Evolutionary conservation across 2,797 vertebrate species (phyloP), one percentile per base, ranked within the genome.

Genomic region (Cirrhinus mrigala): DNA sequence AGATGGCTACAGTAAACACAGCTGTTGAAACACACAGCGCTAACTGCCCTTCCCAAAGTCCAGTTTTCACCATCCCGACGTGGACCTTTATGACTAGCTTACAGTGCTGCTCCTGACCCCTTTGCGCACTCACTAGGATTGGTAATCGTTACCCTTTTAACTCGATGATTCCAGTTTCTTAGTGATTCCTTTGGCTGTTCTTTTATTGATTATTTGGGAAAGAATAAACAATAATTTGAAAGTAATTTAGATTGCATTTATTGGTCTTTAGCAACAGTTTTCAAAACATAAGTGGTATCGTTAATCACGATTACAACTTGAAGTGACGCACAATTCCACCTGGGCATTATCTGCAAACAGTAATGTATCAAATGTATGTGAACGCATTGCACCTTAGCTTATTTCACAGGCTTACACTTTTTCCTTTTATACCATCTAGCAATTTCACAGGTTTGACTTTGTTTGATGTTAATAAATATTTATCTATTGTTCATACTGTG

Each of bases 1-100:
- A 66, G 56, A 54, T 29, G 33, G 60, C 64, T 58, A 16, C 68
- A 48, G 62, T 81, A 86, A 86, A 81, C 70, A 68, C 84, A 86
- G 84, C 84, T 86, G 79, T 58, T 76, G 56, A 71, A 73, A 81
- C 78, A 60, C 66, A 76, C 44, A 80, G 52, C 15, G 2, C n/a
- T 71, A n/a, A 77, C 56, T 33, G 54, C 52, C 66, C 24, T 69
- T 71, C 77, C 58, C 76, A 50, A 14, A 81, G 40, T 64, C 58
- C 69, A 74, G 16, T 54, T 74, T 48, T 73, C 52, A 0, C 76
- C 56, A 14, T 79, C 54, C 29, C 2, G 16, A 71, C 29, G 3
- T 18, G 16, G 16, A 62, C 27, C 60, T 50, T 68, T 44, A 69
- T 22, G 37, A 18, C 76, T 60, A n/a, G 9, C 58, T 40, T 60